Conservation (phyloP, 2,113 vertebrate genomes). For the Nyctereutes procyonoides region DNA sequence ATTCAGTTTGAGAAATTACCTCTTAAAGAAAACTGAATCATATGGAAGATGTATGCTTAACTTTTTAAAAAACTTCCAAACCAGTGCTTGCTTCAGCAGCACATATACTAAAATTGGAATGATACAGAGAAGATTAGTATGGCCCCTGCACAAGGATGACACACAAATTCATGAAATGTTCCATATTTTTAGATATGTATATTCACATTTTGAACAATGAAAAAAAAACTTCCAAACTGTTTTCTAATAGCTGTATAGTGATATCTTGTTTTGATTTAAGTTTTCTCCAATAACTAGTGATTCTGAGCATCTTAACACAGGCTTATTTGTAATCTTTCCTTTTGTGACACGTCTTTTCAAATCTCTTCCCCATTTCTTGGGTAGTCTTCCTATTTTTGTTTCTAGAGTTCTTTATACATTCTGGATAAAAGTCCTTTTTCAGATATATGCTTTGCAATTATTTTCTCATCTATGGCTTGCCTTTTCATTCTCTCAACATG, state of each 20-base stretch:
- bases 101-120: too few relatives aligned
- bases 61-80: neutral
- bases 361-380: constrained; percentile 11
- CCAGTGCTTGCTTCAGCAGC: too few relatives aligned
- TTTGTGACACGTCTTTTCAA: neutral
- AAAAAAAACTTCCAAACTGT: neutral
- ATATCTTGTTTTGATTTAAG: neutral
- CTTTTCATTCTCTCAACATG: neutral
- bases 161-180: too few relatives aligned
- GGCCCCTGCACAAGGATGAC: too few relatives aligned
- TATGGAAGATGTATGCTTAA: neutral
- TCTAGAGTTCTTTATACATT: neutral
- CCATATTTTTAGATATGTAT: too few relatives aligned
- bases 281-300: neutral
- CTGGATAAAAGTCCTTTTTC: neutral
- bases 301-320: neutral
- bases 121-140: too few relatives aligned
- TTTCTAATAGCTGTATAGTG: neutral
- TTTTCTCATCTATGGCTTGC: neutral
- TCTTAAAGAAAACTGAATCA: neutral
- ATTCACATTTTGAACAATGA: too few relatives aligned
- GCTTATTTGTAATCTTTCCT: neutral
- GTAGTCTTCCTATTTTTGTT: neutral
- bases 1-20: neutral
- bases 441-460: neutral